Evolutionary conservation across 2,113 vertebrate genomes (phyloP).

Genomic region (Oreochromis spilurus): DNA sequence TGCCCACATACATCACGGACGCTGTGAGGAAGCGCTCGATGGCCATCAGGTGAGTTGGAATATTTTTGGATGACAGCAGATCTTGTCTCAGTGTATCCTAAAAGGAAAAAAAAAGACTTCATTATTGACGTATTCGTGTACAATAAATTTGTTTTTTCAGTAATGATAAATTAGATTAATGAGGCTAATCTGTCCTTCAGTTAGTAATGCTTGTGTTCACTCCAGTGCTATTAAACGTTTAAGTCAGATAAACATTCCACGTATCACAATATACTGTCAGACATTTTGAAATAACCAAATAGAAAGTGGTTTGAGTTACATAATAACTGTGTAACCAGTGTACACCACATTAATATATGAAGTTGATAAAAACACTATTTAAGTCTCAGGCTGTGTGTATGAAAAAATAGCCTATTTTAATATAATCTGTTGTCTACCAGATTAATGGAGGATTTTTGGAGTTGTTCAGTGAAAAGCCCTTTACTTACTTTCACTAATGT

Average conservation of each 20-base stretch:
- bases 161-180: not conserved
- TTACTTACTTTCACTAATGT: not conserved
- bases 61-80: not conserved
- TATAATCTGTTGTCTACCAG: not conserved
- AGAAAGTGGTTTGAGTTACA: not conserved
- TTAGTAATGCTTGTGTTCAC: not conserved
- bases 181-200: not conserved
- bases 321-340: not conserved
- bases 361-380: not conserved
- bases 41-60: constrained; percentile 80
- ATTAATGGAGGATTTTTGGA: not conserved
- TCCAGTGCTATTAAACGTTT: not conserved
- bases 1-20: constrained; percentile 88
- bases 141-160: not conserved
- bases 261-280: not conserved
- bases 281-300: not conserved
- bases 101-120: not conserved
- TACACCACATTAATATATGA: not conserved
- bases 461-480: not conserved
- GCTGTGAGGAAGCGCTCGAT: constrained; percentile 79
- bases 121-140: not conserved
- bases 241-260: not conserved
- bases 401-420: not conserved
- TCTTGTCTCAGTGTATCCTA: not conserved
- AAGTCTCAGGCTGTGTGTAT: not conserved